Evolutionary conservation across 2,888 invertebrate genomes (phyloP).

Genomic region (Coronaproctus castanopsis): DNA sequence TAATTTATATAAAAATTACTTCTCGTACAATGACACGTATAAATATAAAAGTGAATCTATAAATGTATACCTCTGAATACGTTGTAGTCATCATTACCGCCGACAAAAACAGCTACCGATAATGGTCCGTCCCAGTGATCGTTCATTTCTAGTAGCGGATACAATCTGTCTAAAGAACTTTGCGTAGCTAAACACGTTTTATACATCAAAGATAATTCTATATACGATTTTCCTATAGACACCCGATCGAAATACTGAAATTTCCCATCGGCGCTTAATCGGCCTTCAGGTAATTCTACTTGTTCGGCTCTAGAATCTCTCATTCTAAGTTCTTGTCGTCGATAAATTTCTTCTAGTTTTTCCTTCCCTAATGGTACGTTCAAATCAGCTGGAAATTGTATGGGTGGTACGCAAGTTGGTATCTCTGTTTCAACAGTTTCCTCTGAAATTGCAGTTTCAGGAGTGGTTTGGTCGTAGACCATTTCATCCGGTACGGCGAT

Average conservation of each 20-base stretch:
- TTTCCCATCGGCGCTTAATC: background rate
- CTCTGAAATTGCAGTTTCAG: no score
- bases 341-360: background rate
- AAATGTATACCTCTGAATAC: constrained; percentile 33
- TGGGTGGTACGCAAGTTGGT: background rate
- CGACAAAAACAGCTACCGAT: constrained; percentile 59
- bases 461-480: no score
- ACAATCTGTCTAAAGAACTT: constrained; percentile 60
- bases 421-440: no score
- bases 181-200: constrained; percentile 63
- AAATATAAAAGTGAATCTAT: no score
- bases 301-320: background rate
- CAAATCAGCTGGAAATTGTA: background rate
- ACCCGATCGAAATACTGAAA: constrained; percentile 24
- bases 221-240: constrained; percentile 43
- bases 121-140: constrained; percentile 71
- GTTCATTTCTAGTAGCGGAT: constrained; percentile 54
- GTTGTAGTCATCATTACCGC: constrained; percentile 54
- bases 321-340: background rate
- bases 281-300: background rate
- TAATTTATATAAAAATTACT: no score
- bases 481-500: no score
- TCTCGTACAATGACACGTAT: no score
- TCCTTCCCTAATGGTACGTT: background rate
- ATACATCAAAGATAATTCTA: constrained; percentile 35